Evolutionary conservation across 2,113 vertebrate genomes (phyloP), one percentile per base, ranked within the genome.

Genomic region (Melanerpes formicivorus): DNA sequence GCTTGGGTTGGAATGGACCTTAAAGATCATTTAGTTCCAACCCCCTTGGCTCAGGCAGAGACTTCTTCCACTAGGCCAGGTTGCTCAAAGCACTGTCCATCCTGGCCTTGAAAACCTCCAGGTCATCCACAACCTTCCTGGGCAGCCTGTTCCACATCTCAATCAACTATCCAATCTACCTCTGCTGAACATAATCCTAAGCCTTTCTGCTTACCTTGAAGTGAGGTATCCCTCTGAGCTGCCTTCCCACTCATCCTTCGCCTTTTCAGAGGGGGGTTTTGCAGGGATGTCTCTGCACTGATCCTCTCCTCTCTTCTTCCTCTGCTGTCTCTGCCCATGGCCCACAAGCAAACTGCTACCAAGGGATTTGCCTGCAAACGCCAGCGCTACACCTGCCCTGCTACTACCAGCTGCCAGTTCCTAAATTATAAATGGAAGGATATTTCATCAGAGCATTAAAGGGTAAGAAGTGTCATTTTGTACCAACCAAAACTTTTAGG

Each of bases 371-470:
- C 82, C 77, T 75, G 80, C 66, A 70, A 75, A 81, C 1, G 1
- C 95, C 93, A 81, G 48, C 37, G 17, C 48, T 90, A 40, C 82
- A 93, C 96, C 96, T 95, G 82, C 62, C 74, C 90, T 84, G 60
- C 73, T 62, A 44, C 94, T 79, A 77, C 95, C 96, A 97, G 96
- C 95, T 96, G 96, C 94, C 69, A 73, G 78, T 92, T 71, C 69
- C 76, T 93, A 96, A 96, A 87, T 90, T 95, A 93, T 95, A 91
- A 90, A 92, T 93, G 64, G 81, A 52, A 29, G 84, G 71, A 88
- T 93, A 96, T 96, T 96, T 97, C 95, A 96, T 95, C 89, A 91
- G 80, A 91, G 86, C 94, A 94, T 94, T 86, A 90, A 96, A 96
- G 79, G 96, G 79, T 92, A 94, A 95, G 72, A 92, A 86, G 74